Evolutionary conservation across 1,140 invertebrate species (phyloP).

Genomic region (Magallana gigas): DNA sequence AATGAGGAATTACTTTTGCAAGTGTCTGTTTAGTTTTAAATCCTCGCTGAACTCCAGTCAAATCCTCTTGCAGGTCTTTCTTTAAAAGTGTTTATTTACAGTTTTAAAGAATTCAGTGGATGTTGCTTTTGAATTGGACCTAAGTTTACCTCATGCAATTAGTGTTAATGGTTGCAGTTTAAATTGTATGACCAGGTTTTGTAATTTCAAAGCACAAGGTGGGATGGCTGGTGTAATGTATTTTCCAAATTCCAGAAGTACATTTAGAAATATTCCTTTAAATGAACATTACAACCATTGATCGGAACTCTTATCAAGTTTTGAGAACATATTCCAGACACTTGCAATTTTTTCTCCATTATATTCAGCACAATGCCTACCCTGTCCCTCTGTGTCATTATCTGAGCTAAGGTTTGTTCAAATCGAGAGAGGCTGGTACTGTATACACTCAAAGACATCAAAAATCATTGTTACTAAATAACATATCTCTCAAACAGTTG

Average conservation of each 20-base stretch:
- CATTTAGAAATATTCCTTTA: constrained; percentile 15
- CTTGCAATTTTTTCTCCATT: neutral
- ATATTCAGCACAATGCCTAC: neutral
- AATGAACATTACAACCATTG: constrained; percentile 16
- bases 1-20: constrained; percentile 33
- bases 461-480: neutral
- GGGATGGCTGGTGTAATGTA: neutral
- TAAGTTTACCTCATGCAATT: constrained; percentile 15
- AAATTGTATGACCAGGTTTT: neutral
- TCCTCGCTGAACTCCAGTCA: constrained; percentile 5
- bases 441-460: neutral
- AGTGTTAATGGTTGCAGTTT: constrained; percentile 19
- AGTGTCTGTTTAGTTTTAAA: constrained; percentile 36
- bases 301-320: neutral
- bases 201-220: neutral
- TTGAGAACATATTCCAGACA: neutral
- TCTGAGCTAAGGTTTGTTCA: neutral
- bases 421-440: neutral
- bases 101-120: neutral
- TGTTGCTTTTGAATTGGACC: constrained; percentile 11
- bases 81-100: constrained; percentile 35
- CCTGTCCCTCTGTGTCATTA: neutral
- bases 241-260: constrained; percentile 3
- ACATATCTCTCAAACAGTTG: neutral
- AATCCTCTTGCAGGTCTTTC: constrained; percentile 26